These are phyloP conservation scores for Heliconius hermathena DNA, from an alignment of 1,140 invertebrate genomes.

Conservation along the genomic window DNA sequence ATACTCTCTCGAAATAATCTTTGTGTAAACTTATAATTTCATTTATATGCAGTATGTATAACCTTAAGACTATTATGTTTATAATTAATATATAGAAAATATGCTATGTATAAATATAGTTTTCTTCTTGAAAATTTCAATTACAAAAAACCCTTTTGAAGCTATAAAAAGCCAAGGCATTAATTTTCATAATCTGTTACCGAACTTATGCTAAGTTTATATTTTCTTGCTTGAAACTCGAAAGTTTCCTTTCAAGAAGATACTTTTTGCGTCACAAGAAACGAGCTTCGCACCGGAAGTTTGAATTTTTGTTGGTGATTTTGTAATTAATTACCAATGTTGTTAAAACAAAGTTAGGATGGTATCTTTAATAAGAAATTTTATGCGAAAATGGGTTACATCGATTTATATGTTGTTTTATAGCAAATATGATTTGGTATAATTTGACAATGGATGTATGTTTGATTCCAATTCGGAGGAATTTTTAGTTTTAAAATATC, in stretches of 20 bases:
- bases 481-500: too few relatives aligned
- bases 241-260: conserved; percentile 6
- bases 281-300: not conserved
- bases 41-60: too few relatives aligned
- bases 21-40: too few relatives aligned
- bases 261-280: conserved; percentile 2
- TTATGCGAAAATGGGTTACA: not conserved
- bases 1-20: too few relatives aligned
- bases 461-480: too few relatives aligned
- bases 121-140: not conserved
- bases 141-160: not conserved
- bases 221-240: not conserved
- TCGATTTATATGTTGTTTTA: not conserved
- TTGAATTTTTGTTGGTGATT: conserved; percentile 5
- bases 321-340: conserved; percentile 11
- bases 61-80: too few relatives aligned
- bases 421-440: not conserved
- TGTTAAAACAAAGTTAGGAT: not conserved
- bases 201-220: not conserved
- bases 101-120: too few relatives aligned
- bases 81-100: not conserved
- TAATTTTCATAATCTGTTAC: conserved; percentile 9
- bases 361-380: not conserved
- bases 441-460: too few relatives aligned
- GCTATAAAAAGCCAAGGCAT: conserved; percentile 4